Conservation (phyloP, 1,140 invertebrate species). For the Stenopsyche tienmushanensis region DNA sequence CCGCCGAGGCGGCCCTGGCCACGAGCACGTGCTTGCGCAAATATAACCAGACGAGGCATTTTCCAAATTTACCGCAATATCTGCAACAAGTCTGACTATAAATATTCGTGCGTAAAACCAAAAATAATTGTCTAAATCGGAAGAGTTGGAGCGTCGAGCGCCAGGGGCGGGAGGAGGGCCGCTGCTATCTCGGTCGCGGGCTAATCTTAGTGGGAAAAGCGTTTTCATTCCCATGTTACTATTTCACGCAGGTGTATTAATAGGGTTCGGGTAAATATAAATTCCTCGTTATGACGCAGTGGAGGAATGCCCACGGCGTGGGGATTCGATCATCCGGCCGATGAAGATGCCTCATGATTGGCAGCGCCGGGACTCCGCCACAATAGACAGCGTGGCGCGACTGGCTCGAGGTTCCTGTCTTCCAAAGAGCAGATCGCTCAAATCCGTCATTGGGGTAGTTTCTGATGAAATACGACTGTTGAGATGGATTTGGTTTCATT, state of each 20-base stretch:
- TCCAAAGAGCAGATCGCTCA: too few relatives aligned
- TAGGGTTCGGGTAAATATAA: slow-evolving; percentile 38
- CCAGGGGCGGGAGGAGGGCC: slow-evolving; percentile 53
- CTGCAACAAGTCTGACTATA: slow-evolving; percentile 37
- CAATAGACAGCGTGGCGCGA: slow-evolving; percentile 19
- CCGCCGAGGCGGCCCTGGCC: not conserved
- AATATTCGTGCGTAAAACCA: slow-evolving; percentile 47
- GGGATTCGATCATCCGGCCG: not conserved
- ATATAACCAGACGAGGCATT: slow-evolving; percentile 13
- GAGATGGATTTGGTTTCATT: too few relatives aligned
- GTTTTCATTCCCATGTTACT: slow-evolving; percentile 16
- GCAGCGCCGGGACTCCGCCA: too few relatives aligned
- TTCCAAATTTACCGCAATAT: slow-evolving; percentile 37
- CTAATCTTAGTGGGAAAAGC: slow-evolving; percentile 56
- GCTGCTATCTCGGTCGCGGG: slow-evolving; percentile 56
- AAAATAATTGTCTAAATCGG: slow-evolving; percentile 61
- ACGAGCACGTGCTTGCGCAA: slow-evolving; percentile 9
- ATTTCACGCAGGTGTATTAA: slow-evolving; percentile 38
- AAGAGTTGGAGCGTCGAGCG: slow-evolving; percentile 55
- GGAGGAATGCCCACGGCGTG: not conserved
- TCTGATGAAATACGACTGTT: too few relatives aligned
- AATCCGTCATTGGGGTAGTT: too few relatives aligned
- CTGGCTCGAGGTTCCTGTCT: not conserved
- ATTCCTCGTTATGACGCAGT: slow-evolving; percentile 19
- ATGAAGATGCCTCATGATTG: not conserved